Base-by-base conservation (phyloP, 2,113 vertebrate genomes). In the Apistogramma diplotaenia region DNA sequence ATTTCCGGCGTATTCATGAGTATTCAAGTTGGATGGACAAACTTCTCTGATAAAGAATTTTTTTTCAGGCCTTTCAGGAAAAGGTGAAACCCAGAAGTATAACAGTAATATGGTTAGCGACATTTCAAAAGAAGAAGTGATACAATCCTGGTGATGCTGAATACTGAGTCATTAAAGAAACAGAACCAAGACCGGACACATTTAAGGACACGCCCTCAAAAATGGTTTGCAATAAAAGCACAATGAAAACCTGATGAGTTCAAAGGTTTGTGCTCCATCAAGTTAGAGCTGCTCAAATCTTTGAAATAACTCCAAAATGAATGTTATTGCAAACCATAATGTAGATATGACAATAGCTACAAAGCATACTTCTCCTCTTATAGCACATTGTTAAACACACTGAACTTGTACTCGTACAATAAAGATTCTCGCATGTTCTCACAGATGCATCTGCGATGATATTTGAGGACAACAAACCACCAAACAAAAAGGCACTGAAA, bases 161-260 rank as follows among this genome's bases (percentile, higher is more conserved):
- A 49, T 40, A 70, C 27, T 71, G 62, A 79, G 19, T 70, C 15
- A 49, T 25, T 1, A 5, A 51, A 31, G 15, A 43, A 43, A 33
- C 25, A 79, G 13, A 79, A 71, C 35, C 25, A 71, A 31, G 11
- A 16, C 21, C 4, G 40, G 21, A 49, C 40, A 70, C 23, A 27
- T 25, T 19, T 19, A 19, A 49, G 40, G 16, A 1, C 40, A 70
- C 62, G 49, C 40, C 62, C 40, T 49, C 37, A 6, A 67, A 49
- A 13, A 70, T 2, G 2, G 19, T 51, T 49, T 29, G 6, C 2
- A 11, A 0, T 23, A 46, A 70, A 49, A 25, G 40, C 49, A 0
- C 40, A 70, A 10, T 25, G 49, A 23, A 70, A 70, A 70, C 25
- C 9, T 0, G 16, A 70, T 49, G 0, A 49, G 40, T 67, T 67